These are phyloP conservation scores for Lepidothrix coronata DNA, from an alignment of 2,113 vertebrate genomes.

Conservation along the genomic window DNA sequence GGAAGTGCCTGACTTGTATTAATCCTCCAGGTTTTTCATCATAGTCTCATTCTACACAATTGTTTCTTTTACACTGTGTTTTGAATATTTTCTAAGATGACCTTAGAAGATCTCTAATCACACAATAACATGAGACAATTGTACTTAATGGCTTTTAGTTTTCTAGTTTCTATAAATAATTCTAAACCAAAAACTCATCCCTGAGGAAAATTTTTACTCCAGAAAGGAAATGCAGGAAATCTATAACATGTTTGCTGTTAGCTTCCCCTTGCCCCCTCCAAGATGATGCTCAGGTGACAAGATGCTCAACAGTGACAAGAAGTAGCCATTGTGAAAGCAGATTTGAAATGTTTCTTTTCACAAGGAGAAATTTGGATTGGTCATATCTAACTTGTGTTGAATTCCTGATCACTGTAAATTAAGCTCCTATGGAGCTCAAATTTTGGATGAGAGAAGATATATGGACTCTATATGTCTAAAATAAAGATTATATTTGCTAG, in stretches of 20 bases:
- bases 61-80: background rate
- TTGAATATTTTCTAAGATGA: background rate
- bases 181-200: background rate
- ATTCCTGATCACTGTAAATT: background rate
- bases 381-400: background rate
- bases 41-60: background rate
- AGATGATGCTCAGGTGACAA: background rate
- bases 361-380: background rate
- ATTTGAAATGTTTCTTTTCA: background rate
- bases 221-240: background rate
- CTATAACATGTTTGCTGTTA: background rate
- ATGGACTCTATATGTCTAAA: background rate
- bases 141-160: background rate
- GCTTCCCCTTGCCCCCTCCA: background rate
- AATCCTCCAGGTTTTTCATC: background rate
- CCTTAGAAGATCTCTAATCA: background rate
- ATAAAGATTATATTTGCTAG: background rate
- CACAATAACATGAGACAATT: background rate
- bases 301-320: background rate
- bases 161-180: background rate
- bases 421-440: background rate
- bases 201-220: background rate
- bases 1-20: background rate
- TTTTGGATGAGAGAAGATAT: background rate
- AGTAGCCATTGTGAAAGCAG: background rate